These are phyloP conservation scores for Xylota segnis DNA, from an alignment of 2,888 invertebrate species.

Conservation along the genomic window DNA sequence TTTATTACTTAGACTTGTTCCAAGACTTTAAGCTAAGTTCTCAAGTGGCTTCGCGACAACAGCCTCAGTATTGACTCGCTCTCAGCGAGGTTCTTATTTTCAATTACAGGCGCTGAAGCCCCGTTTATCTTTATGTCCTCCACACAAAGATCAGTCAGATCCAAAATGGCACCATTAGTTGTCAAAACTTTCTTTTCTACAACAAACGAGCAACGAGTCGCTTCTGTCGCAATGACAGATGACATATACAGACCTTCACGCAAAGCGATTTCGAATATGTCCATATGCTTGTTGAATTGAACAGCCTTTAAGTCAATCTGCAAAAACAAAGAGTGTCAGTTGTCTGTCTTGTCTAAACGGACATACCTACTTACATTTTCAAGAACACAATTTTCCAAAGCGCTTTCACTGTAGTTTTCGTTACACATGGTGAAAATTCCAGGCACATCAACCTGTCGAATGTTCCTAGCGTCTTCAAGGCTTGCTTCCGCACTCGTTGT, in stretches of 20 bases:
- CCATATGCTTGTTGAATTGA: slow-evolving; percentile 5
- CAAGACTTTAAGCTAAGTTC: neutral
- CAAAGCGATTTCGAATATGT: neutral
- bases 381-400: slow-evolving; percentile 2
- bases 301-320: neutral
- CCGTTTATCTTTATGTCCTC: neutral
- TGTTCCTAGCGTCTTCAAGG: neutral
- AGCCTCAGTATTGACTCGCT: neutral
- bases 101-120: too few species aligned
- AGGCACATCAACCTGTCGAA: neutral
- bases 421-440: neutral
- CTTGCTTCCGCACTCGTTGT: neutral
- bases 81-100: neutral
- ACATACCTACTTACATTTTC: neutral
- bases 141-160: neutral
- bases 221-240: slow-evolving; percentile 2
- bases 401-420: neutral
- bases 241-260: slow-evolving; percentile 3
- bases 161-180: slow-evolving; percentile 2
- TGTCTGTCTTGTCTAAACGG: too few species aligned
- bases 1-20: neutral
- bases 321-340: neutral
- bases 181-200: slow-evolving; percentile 13
- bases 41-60: neutral
- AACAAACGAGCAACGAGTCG: slow-evolving; percentile 18